Evolutionary conservation across 2,113 vertebrate species (phyloP), one percentile per base, ranked within the genome.

Genomic region (Protobothrops mucrosquamatus): DNA sequence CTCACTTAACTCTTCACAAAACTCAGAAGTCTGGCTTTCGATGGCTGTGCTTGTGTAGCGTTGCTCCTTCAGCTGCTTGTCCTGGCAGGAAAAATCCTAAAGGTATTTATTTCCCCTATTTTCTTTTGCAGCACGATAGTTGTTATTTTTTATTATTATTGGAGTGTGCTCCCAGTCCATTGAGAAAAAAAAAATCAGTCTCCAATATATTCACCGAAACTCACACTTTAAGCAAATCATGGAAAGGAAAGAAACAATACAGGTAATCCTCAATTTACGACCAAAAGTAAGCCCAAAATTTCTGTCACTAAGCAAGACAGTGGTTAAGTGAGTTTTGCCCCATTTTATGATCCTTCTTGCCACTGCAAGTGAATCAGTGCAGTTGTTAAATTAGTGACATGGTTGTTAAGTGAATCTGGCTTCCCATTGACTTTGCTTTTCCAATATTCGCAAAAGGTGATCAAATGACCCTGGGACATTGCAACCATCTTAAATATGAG

Each of bases 1-100:
- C 94, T 96, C 96, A 95, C 96, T 97, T 95, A 97, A 95, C 94
- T 97, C 97, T 96, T 97, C 97, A 95, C 95, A 97, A 95, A 97
- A 96, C 94, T 97, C 96, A 95, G 95, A 97, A 91, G 95, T 96
- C 94, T 97, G 96, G 94, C 96, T 97, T 93, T 93, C 94, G 93
- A 26, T 86, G 1, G 95, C 95, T 94, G 97, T 96, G 93, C 96
- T 97, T 95, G 96, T 96, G 95, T 96, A 96, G 93, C 89, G 94
- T 93, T 97, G 96, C 93, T 94, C 96, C 95, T 93, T 97, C 94
- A 94, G 96, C 85, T 96, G 96, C 55, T 97, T 97, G 94, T 97
- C 96, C 96, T 97, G 97, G 95, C 95, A 96, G 93, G 96, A 96
- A 97, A 95, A 97, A 97, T 96, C 93, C 96, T 97, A 95, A 74